Evolutionary conservation across 2,113 vertebrate genomes (phyloP).

Genomic region (Otus sunia): DNA sequence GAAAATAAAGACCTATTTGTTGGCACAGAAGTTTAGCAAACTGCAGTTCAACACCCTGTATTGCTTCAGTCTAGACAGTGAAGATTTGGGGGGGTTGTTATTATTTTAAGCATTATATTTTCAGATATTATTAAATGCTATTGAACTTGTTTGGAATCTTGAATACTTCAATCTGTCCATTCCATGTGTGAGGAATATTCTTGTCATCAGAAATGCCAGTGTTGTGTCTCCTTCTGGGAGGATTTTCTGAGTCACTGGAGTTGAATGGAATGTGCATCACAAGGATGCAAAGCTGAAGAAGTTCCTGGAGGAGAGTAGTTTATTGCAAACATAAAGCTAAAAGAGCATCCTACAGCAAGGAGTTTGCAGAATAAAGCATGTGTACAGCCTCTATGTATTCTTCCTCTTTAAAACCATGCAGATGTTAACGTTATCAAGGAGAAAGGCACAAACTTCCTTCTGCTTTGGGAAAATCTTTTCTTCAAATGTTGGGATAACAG

Average conservation of each 20-base stretch:
- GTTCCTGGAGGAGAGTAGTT: background rate
- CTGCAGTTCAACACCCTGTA: background rate
- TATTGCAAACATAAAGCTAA: background rate
- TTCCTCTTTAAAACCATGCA: background rate
- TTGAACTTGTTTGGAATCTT: background rate
- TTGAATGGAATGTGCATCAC: background rate
- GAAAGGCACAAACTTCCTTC: background rate
- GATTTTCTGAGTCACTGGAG: background rate
- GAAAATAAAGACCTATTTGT: slow-evolving; percentile 6
- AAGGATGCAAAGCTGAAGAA: background rate
- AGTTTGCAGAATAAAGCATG: background rate
- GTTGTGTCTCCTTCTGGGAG: background rate
- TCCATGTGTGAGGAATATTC: background rate
- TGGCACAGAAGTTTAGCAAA: background rate
- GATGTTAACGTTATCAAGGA: background rate
- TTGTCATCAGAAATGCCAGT: background rate
- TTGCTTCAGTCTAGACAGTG: slow-evolving; percentile 1
- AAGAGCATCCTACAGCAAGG: background rate
- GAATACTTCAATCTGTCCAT: background rate
- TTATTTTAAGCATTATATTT: background rate
- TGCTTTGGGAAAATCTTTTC: background rate
- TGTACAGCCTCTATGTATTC: background rate
- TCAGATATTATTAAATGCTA: background rate
- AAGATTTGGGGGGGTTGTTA: background rate
- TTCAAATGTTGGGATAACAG: background rate